Evolutionary conservation across 2,113 vertebrate species (phyloP).

Genomic region (Neogale vison): DNA sequence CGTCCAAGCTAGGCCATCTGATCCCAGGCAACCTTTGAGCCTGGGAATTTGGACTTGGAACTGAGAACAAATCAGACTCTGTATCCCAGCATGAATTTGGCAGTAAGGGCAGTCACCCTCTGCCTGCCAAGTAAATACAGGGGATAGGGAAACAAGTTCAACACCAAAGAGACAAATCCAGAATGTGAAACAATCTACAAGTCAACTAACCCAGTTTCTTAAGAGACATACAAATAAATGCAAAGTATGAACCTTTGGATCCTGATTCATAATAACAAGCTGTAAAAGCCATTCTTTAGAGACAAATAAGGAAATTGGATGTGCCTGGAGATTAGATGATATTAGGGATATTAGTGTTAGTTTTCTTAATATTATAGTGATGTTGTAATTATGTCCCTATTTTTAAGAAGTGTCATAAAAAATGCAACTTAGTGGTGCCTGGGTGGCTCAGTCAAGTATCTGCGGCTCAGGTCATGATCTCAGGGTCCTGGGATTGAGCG

Average conservation of each 20-base stretch:
- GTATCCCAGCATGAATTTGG: not conserved
- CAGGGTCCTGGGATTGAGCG: not conserved
- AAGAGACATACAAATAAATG: not conserved
- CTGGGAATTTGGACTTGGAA: not conserved
- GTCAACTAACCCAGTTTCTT: not conserved
- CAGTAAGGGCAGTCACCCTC: not conserved
- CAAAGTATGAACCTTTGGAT: not conserved
- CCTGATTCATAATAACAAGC: not conserved
- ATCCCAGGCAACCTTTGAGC: not conserved
- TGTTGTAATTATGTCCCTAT: not conserved
- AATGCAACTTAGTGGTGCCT: not conserved
- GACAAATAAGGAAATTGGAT: not conserved
- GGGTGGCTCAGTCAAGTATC: not conserved
- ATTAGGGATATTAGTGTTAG: not conserved
- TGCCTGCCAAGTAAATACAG: not conserved
- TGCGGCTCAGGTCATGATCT: not conserved
- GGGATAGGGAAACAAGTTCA: not conserved
- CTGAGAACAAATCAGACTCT: not conserved
- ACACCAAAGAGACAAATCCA: not conserved
- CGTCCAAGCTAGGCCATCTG: not conserved
- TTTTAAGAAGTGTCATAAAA: not conserved
- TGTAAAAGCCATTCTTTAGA: not conserved
- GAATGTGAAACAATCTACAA: not conserved
- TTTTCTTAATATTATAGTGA: slow-evolving; percentile 23
- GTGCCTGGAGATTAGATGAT: not conserved